Evolutionary conservation across 1,140 invertebrate species (phyloP), one percentile per base, ranked within the genome.

Genomic region (Harpegnathos saltator): DNA sequence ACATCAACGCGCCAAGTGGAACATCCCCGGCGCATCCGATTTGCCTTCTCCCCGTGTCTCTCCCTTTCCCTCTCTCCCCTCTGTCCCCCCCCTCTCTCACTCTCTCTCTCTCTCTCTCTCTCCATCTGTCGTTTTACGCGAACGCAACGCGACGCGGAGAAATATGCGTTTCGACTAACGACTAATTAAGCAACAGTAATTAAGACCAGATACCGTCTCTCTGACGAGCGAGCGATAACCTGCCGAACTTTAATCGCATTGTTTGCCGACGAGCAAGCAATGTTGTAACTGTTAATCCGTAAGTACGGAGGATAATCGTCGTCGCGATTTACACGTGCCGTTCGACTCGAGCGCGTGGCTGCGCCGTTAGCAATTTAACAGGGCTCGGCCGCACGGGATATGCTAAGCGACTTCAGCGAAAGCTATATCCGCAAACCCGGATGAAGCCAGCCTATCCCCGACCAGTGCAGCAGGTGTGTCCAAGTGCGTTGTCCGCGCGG

Each of bases 401-500:
- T 68, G 52, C 73, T 65, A 63, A 61, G 82, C 65, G 71, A 82
- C 58, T 85, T 56, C 58, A 68, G 82, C 80, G 80, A 83, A 86
- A 86, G 54, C 80, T 72, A 72, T 71, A 73, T 56, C 52, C 69
- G 50, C 9, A 11, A 9, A n/a, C n/a, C 17, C 15, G 48, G 62
- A n/a, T 77, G 33, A 66, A 69, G 78, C 75, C 66, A 58, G 62
- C 74, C 78, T 52, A 38, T 24, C 38, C 9, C 7, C 0, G 38
- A 9, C 38, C 11, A n/a, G 38, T 63, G 72, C 72, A 85, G 82
- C 90, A 90, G 83, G 62, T 91, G 88, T 61, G 33, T 66, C 83
- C 61, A 90, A 91, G 87, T 89, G 87, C 85, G 74, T 84, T 69
- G 84, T 85, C 78, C 84, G 44, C 65, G 69, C 29, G 26, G 62